These are phyloP conservation scores for Crotalus helleri DNA, from an alignment of 2,113 vertebrate species.

Conservation along the genomic window DNA sequence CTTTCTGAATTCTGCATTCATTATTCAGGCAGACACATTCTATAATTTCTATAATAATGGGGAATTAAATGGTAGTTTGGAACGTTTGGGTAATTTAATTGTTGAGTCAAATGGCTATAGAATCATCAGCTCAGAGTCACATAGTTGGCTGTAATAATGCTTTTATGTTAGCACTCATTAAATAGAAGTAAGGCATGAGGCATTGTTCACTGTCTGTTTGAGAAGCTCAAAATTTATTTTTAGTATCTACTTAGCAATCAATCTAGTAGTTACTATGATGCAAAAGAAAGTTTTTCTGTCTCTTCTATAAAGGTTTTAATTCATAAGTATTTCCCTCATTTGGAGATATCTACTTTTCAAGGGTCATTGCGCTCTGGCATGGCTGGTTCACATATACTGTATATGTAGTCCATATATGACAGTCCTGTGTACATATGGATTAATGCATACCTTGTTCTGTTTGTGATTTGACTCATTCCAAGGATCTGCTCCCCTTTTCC, in stretches of 20 bases:
- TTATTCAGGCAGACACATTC: not conserved
- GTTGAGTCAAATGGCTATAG: constrained; percentile 18
- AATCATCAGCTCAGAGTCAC: constrained; percentile 10
- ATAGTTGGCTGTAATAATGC: constrained; percentile 2
- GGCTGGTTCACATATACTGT: not conserved
- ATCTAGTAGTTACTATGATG: not conserved
- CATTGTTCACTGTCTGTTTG: constrained; percentile 24
- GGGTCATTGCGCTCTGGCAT: not conserved
- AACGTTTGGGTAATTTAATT: constrained; percentile 34
- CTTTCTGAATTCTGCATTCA: constrained; percentile 7
- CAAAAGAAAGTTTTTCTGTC: not conserved
- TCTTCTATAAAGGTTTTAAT: constrained; percentile 1
- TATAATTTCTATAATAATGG: constrained; percentile 4
- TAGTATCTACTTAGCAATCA: not conserved
- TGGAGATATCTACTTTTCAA: not conserved
- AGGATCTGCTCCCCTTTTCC: not conserved
- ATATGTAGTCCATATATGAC: not conserved
- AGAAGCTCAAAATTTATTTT: constrained; percentile 24
- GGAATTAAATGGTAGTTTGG: constrained; percentile 21
- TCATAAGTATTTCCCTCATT: not conserved
- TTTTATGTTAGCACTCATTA: constrained; percentile 42
- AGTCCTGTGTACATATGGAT: not conserved
- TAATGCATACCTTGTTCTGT: not conserved
- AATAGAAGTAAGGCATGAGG: not conserved
- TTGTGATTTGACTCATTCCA: not conserved